Percentiles rank a stretch among this genome's conserved stretches.
These are phyloP conservation scores for Epinotia demarniana DNA, from an alignment of 2,888 invertebrate genomes.

Conservation along the genomic window DNA sequence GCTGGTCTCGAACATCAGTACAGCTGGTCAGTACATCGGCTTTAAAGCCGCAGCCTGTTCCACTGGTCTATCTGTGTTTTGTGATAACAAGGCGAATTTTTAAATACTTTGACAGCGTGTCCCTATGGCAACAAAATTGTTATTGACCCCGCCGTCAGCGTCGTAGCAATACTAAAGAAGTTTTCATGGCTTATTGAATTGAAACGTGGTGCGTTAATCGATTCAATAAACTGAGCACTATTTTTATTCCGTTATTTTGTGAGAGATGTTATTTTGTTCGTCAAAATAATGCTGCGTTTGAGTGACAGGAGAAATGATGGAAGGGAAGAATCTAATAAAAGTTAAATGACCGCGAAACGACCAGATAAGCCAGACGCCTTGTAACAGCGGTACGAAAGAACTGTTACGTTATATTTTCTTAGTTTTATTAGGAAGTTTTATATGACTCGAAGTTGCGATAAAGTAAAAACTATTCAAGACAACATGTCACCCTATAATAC, in stretches of 20 bases:
- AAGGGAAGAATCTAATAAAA: constrained; percentile 44
- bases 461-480: constrained; percentile 5
- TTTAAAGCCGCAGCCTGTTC: too few relatives aligned
- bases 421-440: constrained; percentile 21
- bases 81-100: too few relatives aligned
- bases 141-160: too few relatives aligned
- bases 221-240: neutral
- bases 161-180: too few relatives aligned
- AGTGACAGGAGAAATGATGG: constrained; percentile 41
- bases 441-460: neutral
- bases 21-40: too few relatives aligned
- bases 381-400: constrained; percentile 32
- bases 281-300: constrained; percentile 40
- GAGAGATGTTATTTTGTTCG: constrained; percentile 23
- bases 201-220: neutral
- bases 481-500: constrained; percentile 11
- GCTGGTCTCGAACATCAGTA: too few relatives aligned
- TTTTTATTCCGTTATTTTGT: neutral
- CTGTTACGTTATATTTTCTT: constrained; percentile 27
- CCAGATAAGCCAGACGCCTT: constrained; percentile 42
- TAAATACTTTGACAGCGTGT: too few relatives aligned
- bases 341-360: constrained; percentile 45
- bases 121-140: too few relatives aligned
- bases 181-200: too few relatives aligned
- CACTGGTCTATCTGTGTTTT: too few relatives aligned